phyloP scores from a whole-genome alignment of 1,140 invertebrate species.

The Anadara kagoshimensis region DNA sequence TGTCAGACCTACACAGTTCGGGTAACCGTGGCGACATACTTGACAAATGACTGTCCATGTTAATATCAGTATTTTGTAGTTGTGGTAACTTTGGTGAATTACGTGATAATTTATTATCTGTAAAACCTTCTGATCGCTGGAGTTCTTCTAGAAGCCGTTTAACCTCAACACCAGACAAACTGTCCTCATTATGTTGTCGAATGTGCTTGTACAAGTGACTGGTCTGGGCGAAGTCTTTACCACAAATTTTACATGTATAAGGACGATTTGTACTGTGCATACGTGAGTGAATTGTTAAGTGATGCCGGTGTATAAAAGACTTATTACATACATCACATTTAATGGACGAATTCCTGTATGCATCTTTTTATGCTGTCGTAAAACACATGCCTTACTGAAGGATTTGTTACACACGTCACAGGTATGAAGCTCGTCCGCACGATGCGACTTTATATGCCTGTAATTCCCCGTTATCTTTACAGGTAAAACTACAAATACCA shows the following conservation, averaged over 20 bases:
- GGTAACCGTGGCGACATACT: too few relatives aligned
- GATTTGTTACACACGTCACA: constrained; percentile 53
- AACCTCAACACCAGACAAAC: constrained; percentile 15
- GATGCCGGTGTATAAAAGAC: constrained; percentile 92
- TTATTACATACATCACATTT: constrained; percentile 87
- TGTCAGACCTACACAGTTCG: too few relatives aligned
- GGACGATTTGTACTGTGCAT: constrained; percentile 89
- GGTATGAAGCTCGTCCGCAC: constrained; percentile 43
- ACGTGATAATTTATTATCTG: too few relatives aligned
- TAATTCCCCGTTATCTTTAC: constrained; percentile 43
- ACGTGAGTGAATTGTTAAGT: constrained; percentile 85
- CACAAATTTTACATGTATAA: constrained; percentile 84
- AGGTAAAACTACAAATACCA: constrained; percentile 44
- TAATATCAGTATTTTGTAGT: too few relatives aligned
- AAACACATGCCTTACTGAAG: constrained; percentile 52
- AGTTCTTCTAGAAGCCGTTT: background rate
- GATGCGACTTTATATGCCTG: constrained; percentile 52
- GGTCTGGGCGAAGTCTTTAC: constrained; percentile 73
- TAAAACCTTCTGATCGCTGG: too few relatives aligned
- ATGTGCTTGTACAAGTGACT: constrained; percentile 52
- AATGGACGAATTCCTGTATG: constrained; percentile 65
- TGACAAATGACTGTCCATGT: too few relatives aligned
- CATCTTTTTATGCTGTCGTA: constrained; percentile 52
- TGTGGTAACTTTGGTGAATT: too few relatives aligned
- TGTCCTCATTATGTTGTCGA: constrained; percentile 27